Conservation (phyloP, 1,140 invertebrate species). For the Galleria mellonella region DNA sequence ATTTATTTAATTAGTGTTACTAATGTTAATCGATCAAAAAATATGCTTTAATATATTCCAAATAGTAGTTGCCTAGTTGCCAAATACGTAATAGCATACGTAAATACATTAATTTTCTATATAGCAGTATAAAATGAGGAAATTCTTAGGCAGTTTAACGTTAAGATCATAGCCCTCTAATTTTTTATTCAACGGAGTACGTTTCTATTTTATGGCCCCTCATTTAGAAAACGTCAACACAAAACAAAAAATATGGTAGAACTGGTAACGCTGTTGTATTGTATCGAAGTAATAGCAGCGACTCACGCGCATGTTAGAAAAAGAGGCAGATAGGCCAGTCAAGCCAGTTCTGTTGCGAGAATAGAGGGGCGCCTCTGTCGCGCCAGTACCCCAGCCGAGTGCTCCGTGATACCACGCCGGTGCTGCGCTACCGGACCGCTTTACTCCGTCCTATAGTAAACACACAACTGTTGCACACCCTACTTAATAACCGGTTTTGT, state of each 20-base stretch:
- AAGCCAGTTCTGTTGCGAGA: slow-evolving; percentile 37
- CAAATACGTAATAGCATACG: too few relatives aligned
- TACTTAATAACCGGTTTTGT: slow-evolving; percentile 31
- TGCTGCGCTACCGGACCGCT: slow-evolving; percentile 14
- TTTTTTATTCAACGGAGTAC: slow-evolving; percentile 36
- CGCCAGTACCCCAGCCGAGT: slow-evolving; percentile 50
- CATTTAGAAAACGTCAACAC: slow-evolving; percentile 57
- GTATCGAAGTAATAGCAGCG: slow-evolving; percentile 46
- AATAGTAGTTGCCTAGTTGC: too few relatives aligned
- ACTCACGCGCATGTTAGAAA: slow-evolving; percentile 57
- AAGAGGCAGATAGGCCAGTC: slow-evolving; percentile 55
- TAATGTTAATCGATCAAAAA: too few relatives aligned
- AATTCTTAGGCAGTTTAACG: slow-evolving; percentile 4
- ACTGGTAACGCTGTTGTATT: slow-evolving; percentile 44
- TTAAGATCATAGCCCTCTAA: slow-evolving; percentile 12
- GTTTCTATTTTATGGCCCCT: slow-evolving; percentile 64
- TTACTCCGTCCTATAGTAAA: slow-evolving; percentile 28
- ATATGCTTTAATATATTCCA: too few relatives aligned
- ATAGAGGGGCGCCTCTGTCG: slow-evolving; percentile 34
- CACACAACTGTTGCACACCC: slow-evolving; percentile 24
- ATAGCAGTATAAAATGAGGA: too few relatives aligned
- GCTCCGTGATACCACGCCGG: slow-evolving; percentile 33
- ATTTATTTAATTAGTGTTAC: too few relatives aligned
- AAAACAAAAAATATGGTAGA: slow-evolving; percentile 62
- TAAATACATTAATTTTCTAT: too few relatives aligned